These are phyloP conservation scores for Periplaneta americana DNA, from an alignment of 1,140 invertebrate genomes.

Conservation along the genomic window DNA sequence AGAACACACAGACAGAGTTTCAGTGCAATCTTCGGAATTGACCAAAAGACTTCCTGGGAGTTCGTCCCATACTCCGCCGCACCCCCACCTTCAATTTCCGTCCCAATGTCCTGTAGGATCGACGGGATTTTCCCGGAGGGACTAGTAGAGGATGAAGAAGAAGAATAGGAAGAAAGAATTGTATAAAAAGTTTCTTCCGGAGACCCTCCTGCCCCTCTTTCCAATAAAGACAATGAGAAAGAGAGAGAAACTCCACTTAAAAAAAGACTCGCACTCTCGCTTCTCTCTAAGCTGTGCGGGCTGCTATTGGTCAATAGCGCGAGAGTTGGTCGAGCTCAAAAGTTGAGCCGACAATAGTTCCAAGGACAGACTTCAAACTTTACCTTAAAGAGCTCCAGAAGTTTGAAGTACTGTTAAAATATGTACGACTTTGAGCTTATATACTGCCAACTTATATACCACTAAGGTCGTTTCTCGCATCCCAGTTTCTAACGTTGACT, in stretches of 20 bases:
- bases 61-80: neutral
- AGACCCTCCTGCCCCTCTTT: neutral
- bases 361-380: no score
- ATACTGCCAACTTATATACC: no score
- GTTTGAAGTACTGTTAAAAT: no score
- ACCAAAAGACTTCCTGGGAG: neutral
- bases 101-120: neutral
- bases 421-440: no score
- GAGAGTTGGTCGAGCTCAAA: neutral
- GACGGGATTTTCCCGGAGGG: neutral
- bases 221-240: neutral
- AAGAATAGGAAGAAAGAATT: neutral
- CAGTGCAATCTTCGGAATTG: neutral
- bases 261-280: neutral
- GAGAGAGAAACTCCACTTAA: conserved; percentile 1
- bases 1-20: neutral
- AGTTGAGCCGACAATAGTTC: no score
- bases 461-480: no score
- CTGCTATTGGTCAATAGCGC: neutral
- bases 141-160: neutral
- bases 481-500: no score
- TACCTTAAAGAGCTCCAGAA: no score
- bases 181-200: neutral
- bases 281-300: neutral
- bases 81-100: neutral